Base-by-base conservation (phyloP, 2,113 vertebrate genomes). In the Tretioscincus oriximinensis region DNA sequence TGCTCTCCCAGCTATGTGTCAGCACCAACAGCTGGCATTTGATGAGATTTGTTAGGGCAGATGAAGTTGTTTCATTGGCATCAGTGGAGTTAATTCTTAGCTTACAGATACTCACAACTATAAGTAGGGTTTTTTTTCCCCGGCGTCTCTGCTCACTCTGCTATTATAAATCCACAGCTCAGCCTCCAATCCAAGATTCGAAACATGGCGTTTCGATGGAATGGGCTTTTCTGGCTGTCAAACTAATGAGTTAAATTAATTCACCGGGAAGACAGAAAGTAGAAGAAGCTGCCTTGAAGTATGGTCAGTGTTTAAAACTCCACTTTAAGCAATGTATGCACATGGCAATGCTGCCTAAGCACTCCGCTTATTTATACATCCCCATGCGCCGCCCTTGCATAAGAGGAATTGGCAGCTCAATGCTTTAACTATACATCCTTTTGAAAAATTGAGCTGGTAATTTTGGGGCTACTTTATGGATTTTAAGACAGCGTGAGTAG, bases 391-490 rank as follows among this genome's bases (percentile, higher is more conserved):
- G 70, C 2, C 58, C 76, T 73, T 51, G 5, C 61, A 75, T 35
- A 73, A 83, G 71, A 71, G 64, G 66, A 45, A 66, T 35, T 77
- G 72, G 80, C 24, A 60, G 49, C 45, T 29, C 86, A 47, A 87
- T 64, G 72, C 77, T n/a, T 84, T 75, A 88, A 81, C 87, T 81
- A 83, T 83, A 81, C 58, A 90, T 69, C 81, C 80, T 67, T 84
- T 78, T 85, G 86, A 92, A 92, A 92, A 92, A 88, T 85, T 81
- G 89, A 86, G 72, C 82, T 78, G 60, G 63, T 86, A 86, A 76
- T 86, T 92, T 93, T 93, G 80, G 77, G 86, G 85, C 88, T 89
- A 87, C 87, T 90, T 91, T 86, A 88, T 92, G 87, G 91, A 89
- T 92, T 92, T 87, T 87, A 89, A 88, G 90, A 88, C 84, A 76